Evolutionary conservation across 37 sponge, comb jelly and placozoan species (phyloP).

Genomic region (Halisarca cf. caerulea): DNA sequence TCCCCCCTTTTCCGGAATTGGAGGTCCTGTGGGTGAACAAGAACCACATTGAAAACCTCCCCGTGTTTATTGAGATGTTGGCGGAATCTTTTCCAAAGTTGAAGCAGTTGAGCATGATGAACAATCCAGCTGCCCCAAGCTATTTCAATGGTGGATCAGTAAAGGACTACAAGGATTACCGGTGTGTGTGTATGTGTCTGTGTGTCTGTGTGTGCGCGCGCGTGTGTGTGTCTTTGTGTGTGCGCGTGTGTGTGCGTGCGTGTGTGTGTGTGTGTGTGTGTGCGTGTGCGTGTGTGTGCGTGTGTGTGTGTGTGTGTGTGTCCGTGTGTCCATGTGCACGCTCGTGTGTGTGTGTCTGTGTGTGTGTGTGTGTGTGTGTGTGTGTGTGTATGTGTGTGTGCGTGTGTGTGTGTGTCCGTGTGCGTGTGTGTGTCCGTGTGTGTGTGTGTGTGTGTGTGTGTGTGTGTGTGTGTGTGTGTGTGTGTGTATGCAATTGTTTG

Average conservation of each 20-base stretch:
- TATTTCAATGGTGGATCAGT: slow-evolving; percentile 86
- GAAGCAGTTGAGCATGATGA: slow-evolving; percentile 80
- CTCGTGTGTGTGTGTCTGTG: neutral
- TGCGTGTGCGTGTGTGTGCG: no score
- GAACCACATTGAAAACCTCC: slow-evolving; percentile 75
- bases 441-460: neutral
- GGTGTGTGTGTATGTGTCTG: slow-evolving; percentile 35
- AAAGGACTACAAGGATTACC: slow-evolving; percentile 77
- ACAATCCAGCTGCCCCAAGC: slow-evolving; percentile 88
- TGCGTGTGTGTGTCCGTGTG: neutral
- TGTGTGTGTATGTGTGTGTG: neutral
- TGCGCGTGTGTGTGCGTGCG: no score
- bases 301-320: neutral
- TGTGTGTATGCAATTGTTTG: slow-evolving; percentile 16
- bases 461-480: neutral
- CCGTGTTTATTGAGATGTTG: slow-evolving; percentile 71
- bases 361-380: neutral
- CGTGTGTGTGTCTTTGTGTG: no score
- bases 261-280: no score
- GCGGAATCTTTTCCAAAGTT: slow-evolving; percentile 59
- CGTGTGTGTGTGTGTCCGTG: neutral
- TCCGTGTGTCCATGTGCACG: neutral
- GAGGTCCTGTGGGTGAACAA: slow-evolving; percentile 80
- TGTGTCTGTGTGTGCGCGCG: no score
- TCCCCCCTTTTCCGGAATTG: slow-evolving; percentile 67